phyloP scores from a whole-genome alignment of 2,888 invertebrate genomes.

The Torymus tubicola region DNA sequence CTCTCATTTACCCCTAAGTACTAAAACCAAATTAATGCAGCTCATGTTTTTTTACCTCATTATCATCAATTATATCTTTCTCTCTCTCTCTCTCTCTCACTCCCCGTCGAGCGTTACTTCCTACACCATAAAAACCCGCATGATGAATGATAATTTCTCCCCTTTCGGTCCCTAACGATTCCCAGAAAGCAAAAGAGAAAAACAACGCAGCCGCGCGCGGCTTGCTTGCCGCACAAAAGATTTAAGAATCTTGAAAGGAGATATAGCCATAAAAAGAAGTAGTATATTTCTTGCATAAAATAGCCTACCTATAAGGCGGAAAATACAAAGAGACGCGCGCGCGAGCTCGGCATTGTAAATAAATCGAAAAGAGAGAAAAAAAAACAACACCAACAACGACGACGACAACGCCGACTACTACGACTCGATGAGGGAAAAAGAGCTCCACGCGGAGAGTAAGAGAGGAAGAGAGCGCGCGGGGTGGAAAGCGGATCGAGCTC shows the following conservation, averaged over 20 bases:
- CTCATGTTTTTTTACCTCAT: too few relatives aligned
- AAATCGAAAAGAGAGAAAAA: constrained; percentile 46
- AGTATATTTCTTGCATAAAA: constrained; percentile 35
- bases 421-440: not conserved
- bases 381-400: not conserved
- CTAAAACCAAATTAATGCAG: too few relatives aligned
- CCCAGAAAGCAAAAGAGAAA: constrained; percentile 1
- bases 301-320: constrained; percentile 43
- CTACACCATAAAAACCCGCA: not conserved
- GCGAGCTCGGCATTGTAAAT: constrained; percentile 18
- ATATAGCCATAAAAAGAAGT: constrained; percentile 39
- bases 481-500: constrained; percentile 63
- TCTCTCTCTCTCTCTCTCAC: too few relatives aligned
- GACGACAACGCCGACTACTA: not conserved
- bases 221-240: not conserved
- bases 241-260: constrained; percentile 43
- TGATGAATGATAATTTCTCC: constrained; percentile 18
- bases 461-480: constrained; percentile 38
- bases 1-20: too few relatives aligned
- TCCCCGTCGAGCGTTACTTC: too few relatives aligned
- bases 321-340: constrained; percentile 34
- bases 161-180: not conserved
- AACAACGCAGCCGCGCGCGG: not conserved
- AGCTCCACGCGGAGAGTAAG: constrained; percentile 34
- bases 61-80: too few relatives aligned